phyloP scores from a whole-genome alignment of 35 echinoderm and acorn worm genomes.

The Heliocidaris erythrogramma region DNA sequence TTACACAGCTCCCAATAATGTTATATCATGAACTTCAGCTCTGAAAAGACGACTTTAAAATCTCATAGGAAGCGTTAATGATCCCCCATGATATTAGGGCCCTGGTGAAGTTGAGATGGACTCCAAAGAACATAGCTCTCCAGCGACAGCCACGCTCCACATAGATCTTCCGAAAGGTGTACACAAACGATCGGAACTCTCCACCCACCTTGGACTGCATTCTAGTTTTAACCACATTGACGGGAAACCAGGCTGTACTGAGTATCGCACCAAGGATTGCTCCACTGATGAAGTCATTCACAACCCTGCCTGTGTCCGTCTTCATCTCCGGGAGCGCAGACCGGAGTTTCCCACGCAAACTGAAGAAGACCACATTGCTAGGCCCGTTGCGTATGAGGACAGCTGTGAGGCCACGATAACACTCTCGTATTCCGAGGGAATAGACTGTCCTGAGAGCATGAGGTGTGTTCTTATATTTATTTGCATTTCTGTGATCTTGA shows the following conservation, averaged over 20 bases:
- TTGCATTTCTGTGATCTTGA: conserved; percentile 78
- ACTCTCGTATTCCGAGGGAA: conserved; percentile 70
- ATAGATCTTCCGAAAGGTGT: conserved; percentile 82
- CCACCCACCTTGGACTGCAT: conserved; percentile 90
- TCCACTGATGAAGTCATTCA: conserved; percentile 87
- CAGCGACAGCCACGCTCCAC: conserved; percentile 68
- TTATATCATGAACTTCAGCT: not conserved
- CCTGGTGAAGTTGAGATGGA: conserved; percentile 93
- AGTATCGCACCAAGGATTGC: conserved; percentile 82
- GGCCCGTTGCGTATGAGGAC: conserved; percentile 94
- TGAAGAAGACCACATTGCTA: conserved; percentile 93
- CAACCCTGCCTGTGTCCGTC: conserved; percentile 53
- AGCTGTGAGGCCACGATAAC: conserved; percentile 87
- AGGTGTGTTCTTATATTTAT: conserved; percentile 75
- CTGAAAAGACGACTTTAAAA: conserved; percentile 57
- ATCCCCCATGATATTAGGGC: conserved; percentile 98
- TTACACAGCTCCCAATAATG: not conserved
- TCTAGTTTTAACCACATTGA: conserved; percentile 92
- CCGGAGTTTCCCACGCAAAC: conserved; percentile 69
- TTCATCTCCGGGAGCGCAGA: conserved; percentile 63
- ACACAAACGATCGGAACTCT: conserved; percentile 61
- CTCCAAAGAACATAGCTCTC: conserved; percentile 83
- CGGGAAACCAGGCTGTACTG: conserved; percentile 84
- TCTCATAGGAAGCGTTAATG: conserved; percentile 94
- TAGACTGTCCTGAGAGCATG: conserved; percentile 74